Base-by-base conservation (phyloP, 1,140 invertebrate genomes). In the Helicorthomorpha holstii region DNA sequence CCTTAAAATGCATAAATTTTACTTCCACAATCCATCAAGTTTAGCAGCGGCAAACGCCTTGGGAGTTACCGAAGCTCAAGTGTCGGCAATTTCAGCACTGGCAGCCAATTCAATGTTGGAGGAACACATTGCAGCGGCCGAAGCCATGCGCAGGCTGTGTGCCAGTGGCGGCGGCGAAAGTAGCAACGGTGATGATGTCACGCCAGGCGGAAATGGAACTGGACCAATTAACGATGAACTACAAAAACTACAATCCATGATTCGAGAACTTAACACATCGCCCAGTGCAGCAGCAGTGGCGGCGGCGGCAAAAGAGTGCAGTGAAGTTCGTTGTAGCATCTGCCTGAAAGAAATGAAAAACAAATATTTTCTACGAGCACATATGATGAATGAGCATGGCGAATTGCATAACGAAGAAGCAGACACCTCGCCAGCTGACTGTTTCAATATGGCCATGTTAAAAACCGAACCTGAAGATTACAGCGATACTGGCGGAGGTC, bases 191-290 rank as follows among this genome's bases (percentile, higher is more conserved):
- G 16, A 34, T 34, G 29, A 7, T 16, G 22, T 25, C 50, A 26
- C 19, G 14, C 29, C 50, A 27, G 26, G 34, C 24, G 34, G 22
- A 22, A 26, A n/a, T 38, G 34, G 44, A 34, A 3, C 16, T 51
- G 4, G 4, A 12, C 44, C 44, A 46, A 7, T 46, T 46, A 46
- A 46, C 55, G 81, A 86, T 61, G 85, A 89, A 59, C 67, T 92
- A 3, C 80, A 87, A 57, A 89, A 90, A 63, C 67, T 92, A 21
- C 87, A 93, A 64, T 83, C 83, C 0, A 92, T 92, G 88, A 84
- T 93, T 56, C 74, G 85, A 47, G 87, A 92, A 66, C 65, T 92
- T 46, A 91, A 90, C 61, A 81, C 59, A 21, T 23, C 25, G 81
- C 50, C 66, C 83, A 27, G 61, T 57, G 50, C 60, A 55, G 29